A percentile compares a stretch with the other conserved stretches of the same genome.
Evolutionary conservation across 1,140 invertebrate species (phyloP).

Genomic region (Drosophila kepulauana): DNA sequence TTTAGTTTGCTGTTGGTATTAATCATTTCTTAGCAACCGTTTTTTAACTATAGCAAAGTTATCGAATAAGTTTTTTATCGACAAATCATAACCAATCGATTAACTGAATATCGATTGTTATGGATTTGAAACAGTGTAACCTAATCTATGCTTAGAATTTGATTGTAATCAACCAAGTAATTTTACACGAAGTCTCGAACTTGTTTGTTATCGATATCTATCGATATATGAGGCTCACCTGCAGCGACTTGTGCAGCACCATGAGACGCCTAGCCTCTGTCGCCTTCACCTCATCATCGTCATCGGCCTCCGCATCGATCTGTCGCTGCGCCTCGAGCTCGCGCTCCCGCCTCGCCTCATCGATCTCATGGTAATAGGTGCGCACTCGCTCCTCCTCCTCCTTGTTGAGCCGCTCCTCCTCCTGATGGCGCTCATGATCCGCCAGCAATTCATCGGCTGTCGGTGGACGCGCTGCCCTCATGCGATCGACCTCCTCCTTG

Average conservation of each 20-base stretch:
- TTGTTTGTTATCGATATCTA: background rate
- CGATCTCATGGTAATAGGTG: conserved; percentile 55
- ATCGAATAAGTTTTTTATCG: too few species aligned
- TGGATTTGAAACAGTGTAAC: too few species aligned
- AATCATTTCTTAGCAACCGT: too few species aligned
- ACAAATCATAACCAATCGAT: background rate
- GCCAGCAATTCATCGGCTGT: conserved; percentile 53
- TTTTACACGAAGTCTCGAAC: background rate
- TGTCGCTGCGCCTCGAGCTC: conserved; percentile 53
- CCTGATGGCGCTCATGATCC: conserved; percentile 48
- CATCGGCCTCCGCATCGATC: conserved; percentile 54
- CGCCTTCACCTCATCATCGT: conserved; percentile 45
- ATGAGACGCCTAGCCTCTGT: conserved; percentile 54
- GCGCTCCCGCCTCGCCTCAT: conserved; percentile 57
- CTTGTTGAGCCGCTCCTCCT: conserved; percentile 53
- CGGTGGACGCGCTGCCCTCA: conserved; percentile 44
- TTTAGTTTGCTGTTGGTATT: too few species aligned
- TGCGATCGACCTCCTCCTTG: conserved; percentile 51
- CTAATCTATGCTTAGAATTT: too few species aligned
- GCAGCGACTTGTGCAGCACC: conserved; percentile 46
- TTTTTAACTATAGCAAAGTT: too few species aligned
- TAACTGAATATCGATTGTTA: background rate
- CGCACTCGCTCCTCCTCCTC: conserved; percentile 62
- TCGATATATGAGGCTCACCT: conserved; percentile 29
- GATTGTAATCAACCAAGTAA: too few species aligned